These are phyloP conservation scores for Parapristionchus giblindavisi DNA, from an alignment of 2,888 invertebrate species.

Conservation along the genomic window DNA sequence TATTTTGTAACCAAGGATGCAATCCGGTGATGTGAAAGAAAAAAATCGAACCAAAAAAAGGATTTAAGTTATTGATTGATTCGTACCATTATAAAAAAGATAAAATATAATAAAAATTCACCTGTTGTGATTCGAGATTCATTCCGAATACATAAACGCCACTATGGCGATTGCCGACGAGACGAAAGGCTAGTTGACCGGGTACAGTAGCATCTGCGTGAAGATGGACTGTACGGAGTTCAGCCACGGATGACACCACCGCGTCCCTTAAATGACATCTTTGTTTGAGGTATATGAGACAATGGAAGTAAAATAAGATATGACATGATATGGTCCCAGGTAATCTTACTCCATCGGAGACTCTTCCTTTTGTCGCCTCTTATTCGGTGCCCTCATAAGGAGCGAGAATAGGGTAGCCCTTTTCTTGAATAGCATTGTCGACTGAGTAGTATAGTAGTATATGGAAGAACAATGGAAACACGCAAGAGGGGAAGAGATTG, in stretches of 20 bases:
- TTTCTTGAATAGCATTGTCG: not conserved
- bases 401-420: not conserved
- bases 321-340: no score
- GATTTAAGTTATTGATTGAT: no score
- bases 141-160: constrained; percentile 36
- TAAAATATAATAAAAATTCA: not conserved
- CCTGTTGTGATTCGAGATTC: constrained; percentile 35
- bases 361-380: not conserved
- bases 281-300: not conserved
- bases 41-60: no score
- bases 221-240: constrained; percentile 35
- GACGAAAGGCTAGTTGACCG: constrained; percentile 27
- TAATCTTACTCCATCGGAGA: no score
- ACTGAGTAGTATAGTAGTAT: no score
- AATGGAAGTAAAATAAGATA: not conserved
- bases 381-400: not conserved
- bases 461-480: constrained; percentile 5
- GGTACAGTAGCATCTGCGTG: constrained; percentile 26
- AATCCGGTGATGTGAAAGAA: no score
- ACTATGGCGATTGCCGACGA: constrained; percentile 26
- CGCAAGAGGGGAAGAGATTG: not conserved
- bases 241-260: constrained; percentile 18
- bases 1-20: not conserved
- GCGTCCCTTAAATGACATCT: constrained; percentile 30
- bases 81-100: not conserved